Percentiles rank a stretch among this genome's conserved stretches.
Evolutionary conservation across 2,797 vertebrate species (phyloP).

Genomic region (Melanotaenia maccullochi): DNA sequence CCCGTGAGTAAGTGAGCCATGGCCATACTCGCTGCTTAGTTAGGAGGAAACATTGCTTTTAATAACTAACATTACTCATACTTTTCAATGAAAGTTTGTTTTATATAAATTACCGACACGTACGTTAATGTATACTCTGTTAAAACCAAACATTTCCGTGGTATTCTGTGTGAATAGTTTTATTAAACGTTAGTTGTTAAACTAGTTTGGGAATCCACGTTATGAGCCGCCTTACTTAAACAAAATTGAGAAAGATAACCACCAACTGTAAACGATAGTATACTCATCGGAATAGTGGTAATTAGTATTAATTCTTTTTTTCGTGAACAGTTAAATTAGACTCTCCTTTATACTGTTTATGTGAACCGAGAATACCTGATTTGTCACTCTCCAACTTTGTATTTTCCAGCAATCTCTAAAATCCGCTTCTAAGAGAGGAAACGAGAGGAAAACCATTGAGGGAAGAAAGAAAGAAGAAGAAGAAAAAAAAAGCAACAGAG

Average conservation of each 20-base stretch:
- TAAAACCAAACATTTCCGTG: neutral
- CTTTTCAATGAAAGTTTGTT: neutral
- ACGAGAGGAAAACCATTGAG: slow-evolving; percentile 51
- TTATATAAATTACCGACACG: rapidly evolving
- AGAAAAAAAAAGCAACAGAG: slow-evolving; percentile 64
- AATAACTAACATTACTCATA: neutral
- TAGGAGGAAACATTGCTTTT: slow-evolving; percentile 15
- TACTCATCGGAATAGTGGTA: no score
- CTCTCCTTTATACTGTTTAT: neutral
- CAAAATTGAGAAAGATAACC: neutral
- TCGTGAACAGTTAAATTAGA: neutral
- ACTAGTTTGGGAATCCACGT: slow-evolving; percentile 44
- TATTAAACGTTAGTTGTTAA: slow-evolving; percentile 28
- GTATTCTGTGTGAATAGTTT: neutral
- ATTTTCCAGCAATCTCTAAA: slow-evolving; percentile 56
- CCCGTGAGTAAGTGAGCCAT: slow-evolving; percentile 48
- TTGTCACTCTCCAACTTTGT: slow-evolving; percentile 37
- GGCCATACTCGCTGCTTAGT: slow-evolving; percentile 12
- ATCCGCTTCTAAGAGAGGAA: slow-evolving; percentile 67
- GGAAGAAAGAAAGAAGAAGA: neutral
- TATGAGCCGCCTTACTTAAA: neutral
- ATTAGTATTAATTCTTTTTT: neutral
- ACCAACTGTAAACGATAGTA: neutral
- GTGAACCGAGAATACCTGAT: neutral
- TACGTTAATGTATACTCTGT: neutral